Base-by-base conservation (phyloP, 2,888 invertebrate genomes). In the Lobophora halterata region DNA sequence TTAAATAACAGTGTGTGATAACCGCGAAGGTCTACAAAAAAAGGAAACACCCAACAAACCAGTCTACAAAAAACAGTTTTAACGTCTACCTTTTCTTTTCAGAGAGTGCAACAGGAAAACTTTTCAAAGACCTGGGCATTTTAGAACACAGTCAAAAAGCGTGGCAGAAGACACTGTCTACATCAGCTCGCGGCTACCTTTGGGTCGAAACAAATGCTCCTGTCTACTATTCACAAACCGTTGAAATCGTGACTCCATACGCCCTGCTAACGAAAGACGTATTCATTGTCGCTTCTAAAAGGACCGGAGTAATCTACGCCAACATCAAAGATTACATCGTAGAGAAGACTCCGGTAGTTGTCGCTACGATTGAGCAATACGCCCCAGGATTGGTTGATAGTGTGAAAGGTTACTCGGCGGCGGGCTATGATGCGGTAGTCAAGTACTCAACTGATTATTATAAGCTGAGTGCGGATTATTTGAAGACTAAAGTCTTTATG, bases 401-500 rank as follows among this genome's bases (percentile, higher is more conserved):
- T 57, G 85, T 93, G 8, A 89, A 90, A 52, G 76, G 80, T 18
- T 82, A 88, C 38, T 77, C 88, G 1, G 61, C 63, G 4, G 71
- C 75, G 7, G 86, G 82, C 0, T 83, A 88, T 53, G 72, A 72
- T 18, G 61, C 82, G 20, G 72, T 87, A 6, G 88, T 81, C 66
- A 82, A 86, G 39, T 79, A 83, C 42, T 86, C 88, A 1, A 67
- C 66, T 16, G 79, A 89, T 39, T 89, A 90, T 57, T 89, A 88
- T 53, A 79, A 85, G 52, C 68, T 86, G 18, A 81, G 89, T 3
- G 71, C 88, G 5, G 88, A 90, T 45, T 93, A 93, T 82, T 81
- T 94, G 64, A 91, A 89, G 66, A 92, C 91, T 33, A 93, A 93
- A 83, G 91, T 95, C 37, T 93, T 95, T 82, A 88, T 94, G 95